These are phyloP conservation scores for Prunella strophiata DNA, from an alignment of 2,797 vertebrate genomes.

Conservation along the genomic window DNA sequence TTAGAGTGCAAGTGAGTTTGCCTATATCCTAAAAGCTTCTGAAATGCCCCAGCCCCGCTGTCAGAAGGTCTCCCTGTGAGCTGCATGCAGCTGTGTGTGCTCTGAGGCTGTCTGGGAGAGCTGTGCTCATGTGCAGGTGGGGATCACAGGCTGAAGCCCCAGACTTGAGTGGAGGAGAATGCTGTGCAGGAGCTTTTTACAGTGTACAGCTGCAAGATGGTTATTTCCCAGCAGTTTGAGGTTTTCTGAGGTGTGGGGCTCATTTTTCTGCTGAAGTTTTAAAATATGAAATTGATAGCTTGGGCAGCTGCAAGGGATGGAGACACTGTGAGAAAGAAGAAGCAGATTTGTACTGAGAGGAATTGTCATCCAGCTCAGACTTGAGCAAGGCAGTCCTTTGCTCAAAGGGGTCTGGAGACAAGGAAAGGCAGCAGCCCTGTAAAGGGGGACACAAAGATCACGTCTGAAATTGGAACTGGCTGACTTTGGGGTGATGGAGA, in stretches of 20 bases:
- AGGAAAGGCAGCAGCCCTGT: neutral
- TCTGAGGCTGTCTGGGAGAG: neutral
- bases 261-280: neutral
- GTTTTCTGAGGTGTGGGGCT: neutral
- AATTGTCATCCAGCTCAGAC: neutral
- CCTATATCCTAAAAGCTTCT: neutral
- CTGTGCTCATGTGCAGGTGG: fast-evolving
- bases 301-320: neutral
- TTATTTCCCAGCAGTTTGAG: neutral
- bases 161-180: fast-evolving
- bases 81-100: neutral
- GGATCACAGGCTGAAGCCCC: neutral
- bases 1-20: neutral
- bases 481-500: neutral
- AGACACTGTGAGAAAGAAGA: neutral
- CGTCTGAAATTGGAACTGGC: fast-evolving
- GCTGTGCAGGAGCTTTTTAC: neutral
- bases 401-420: neutral
- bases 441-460: neutral
- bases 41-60: neutral
- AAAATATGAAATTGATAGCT: neutral
- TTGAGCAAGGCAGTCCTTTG: neutral
- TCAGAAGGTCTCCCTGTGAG: fast-evolving
- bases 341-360: neutral
- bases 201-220: neutral